A percentile compares a stretch with the other conserved stretches of the same genome.
phyloP scores from a whole-genome alignment of 2,113 vertebrate genomes.

The Neomonachus schauinslandi region DNA sequence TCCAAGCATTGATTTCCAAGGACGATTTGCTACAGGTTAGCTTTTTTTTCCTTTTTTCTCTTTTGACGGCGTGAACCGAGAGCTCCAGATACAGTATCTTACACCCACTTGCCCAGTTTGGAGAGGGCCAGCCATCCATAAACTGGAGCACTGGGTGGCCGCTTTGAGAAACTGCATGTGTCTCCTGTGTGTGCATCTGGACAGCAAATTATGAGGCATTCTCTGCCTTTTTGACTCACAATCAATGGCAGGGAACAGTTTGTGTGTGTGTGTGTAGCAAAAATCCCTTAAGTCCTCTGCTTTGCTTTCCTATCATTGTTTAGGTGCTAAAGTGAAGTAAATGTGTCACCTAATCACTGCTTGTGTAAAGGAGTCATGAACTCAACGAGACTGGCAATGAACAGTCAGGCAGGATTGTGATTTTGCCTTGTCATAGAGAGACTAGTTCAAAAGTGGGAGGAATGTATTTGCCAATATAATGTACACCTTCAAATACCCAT shows the following conservation, averaged over 20 bases:
- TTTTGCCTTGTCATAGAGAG: neutral
- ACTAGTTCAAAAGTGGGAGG: slow-evolving; percentile 27
- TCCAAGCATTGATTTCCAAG: neutral
- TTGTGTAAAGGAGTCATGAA: neutral
- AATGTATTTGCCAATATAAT: slow-evolving; percentile 25
- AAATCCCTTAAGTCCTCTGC: neutral
- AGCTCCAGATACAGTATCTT: neutral
- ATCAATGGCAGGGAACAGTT: neutral
- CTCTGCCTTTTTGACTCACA: neutral
- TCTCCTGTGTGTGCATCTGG: neutral
- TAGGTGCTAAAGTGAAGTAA: neutral
- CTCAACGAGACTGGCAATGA: neutral
- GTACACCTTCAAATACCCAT: neutral
- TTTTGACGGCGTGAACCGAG: neutral
- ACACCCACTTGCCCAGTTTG: neutral
- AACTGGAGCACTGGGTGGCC: neutral
- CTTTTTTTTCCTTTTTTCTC: neutral
- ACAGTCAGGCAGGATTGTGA: neutral
- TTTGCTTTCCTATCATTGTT: neutral
- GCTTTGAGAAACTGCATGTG: neutral
- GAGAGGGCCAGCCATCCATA: neutral
- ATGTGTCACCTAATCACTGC: neutral
- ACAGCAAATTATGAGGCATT: neutral
- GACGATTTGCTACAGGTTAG: neutral
- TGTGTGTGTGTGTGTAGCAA: neutral